phyloP scores from a whole-genome alignment of 2,113 vertebrate species.

The Ceratotherium simum region DNA sequence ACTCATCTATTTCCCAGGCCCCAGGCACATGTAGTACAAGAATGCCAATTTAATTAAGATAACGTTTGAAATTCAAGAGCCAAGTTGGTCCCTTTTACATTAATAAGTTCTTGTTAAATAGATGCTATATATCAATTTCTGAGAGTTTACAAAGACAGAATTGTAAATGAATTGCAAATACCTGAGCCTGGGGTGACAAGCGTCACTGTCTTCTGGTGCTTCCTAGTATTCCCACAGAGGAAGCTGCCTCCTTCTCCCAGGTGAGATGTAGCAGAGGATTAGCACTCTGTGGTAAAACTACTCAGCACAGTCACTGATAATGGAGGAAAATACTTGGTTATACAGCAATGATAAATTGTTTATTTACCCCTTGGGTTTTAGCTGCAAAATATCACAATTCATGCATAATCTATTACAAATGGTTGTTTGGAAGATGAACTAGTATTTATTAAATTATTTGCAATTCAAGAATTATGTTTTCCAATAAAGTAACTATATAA shows the following conservation, averaged over 20 bases:
- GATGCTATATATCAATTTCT: constrained; percentile 58
- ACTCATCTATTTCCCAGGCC: constrained; percentile 21
- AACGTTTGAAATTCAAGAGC: constrained; percentile 62
- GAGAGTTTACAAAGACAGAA: constrained; percentile 8
- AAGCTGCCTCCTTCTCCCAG: background rate
- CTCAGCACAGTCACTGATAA: background rate
- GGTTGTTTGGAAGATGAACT: background rate
- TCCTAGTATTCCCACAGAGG: background rate
- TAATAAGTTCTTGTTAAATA: constrained; percentile 50
- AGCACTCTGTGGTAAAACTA: background rate
- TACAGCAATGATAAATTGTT: background rate
- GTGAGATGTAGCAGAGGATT: background rate
- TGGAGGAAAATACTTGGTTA: background rate
- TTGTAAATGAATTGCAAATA: constrained; percentile 35
- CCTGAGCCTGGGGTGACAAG: background rate
- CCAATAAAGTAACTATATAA: background rate
- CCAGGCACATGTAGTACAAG: constrained; percentile 4
- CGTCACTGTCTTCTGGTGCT: background rate
- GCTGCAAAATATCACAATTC: background rate
- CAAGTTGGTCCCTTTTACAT: background rate
- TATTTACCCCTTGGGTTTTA: background rate
- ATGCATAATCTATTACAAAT: background rate
- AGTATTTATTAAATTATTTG: background rate
- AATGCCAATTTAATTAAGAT: constrained; percentile 74
- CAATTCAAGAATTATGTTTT: background rate